Conservation (phyloP, 2,113 vertebrate genomes). For the Sander lucioperca region DNA sequence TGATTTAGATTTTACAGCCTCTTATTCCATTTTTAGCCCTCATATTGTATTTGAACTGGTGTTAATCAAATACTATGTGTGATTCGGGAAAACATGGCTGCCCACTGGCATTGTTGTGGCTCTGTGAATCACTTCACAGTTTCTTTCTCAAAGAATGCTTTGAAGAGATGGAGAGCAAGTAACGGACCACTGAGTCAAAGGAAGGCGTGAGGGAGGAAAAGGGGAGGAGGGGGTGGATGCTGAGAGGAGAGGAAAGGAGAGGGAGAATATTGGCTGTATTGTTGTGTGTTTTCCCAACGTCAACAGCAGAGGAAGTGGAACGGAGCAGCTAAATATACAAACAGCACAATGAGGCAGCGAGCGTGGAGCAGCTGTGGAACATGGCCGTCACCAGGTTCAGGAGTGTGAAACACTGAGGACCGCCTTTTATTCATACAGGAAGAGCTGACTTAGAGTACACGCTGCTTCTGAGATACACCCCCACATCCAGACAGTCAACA, state of each 20-base stretch:
- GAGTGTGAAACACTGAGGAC: constrained; percentile 33
- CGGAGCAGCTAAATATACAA: constrained; percentile 83
- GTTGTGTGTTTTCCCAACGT: constrained; percentile 81
- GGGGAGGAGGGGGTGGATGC: constrained; percentile 23
- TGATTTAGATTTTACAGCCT: constrained; percentile 8
- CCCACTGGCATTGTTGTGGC: constrained; percentile 35
- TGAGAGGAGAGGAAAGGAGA: constrained; percentile 29
- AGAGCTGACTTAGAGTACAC: constrained; percentile 8
- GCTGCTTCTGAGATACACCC: neutral
- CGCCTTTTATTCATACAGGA: constrained; percentile 34
- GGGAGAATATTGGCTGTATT: constrained; percentile 63
- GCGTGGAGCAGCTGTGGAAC: constrained; percentile 76
- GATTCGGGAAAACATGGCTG: constrained; percentile 30
- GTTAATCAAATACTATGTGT: constrained; percentile 26
- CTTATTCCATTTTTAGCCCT: constrained; percentile 32
- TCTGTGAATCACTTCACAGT: constrained; percentile 64
- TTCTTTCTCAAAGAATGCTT: constrained; percentile 66
- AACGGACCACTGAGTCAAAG: constrained; percentile 37
- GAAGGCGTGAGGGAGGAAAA: constrained; percentile 32
- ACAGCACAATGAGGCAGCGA: constrained; percentile 74
- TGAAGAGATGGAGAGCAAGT: constrained; percentile 55
- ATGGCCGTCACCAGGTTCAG: constrained; percentile 49
- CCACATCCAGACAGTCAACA: neutral
- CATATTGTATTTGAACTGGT: constrained; percentile 42
- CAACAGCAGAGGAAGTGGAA: constrained; percentile 81